Evolutionary conservation across 1,140 invertebrate genomes (phyloP).

Genomic region (Danaus melanippus): DNA sequence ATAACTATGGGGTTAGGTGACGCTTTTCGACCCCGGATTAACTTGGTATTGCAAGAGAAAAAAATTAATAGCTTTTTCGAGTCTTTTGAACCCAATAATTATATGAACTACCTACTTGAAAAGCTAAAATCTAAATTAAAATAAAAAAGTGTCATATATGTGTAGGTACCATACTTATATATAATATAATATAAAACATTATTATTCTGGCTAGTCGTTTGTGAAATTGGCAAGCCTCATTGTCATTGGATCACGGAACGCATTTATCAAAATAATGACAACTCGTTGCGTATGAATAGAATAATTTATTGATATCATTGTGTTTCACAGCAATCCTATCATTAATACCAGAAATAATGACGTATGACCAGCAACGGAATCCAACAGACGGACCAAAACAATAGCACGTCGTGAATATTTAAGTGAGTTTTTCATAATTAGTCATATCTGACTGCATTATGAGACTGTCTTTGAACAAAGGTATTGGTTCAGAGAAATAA

Average conservation of each 20-base stretch:
- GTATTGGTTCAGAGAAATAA: too few relatives aligned
- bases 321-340: constrained; percentile 10
- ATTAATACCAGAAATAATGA: constrained; percentile 20
- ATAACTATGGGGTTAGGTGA: constrained; percentile 40
- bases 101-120: not conserved
- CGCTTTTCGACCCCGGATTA: constrained; percentile 50
- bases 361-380: not conserved
- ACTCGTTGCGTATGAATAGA: constrained; percentile 20
- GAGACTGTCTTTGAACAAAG: too few relatives aligned
- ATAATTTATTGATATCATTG: constrained; percentile 20
- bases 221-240: too few relatives aligned
- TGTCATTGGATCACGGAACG: too few relatives aligned
- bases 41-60: constrained; percentile 38
- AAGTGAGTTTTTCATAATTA: too few relatives aligned
- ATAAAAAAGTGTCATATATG: constrained; percentile 8
- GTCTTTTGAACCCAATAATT: constrained; percentile 15
- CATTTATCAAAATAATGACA: constrained; percentile 23
- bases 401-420: too few relatives aligned
- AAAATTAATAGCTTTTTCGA: constrained; percentile 46
- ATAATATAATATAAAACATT: too few relatives aligned
- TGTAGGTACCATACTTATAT: too few relatives aligned
- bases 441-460: too few relatives aligned
- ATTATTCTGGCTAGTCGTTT: too few relatives aligned
- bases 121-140: constrained; percentile 4
- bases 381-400: too few relatives aligned